A percentile compares a stretch with the other conserved stretches of the same genome.
These are phyloP conservation scores for Mesochorus sp. DNA, from an alignment of 2,888 invertebrate genomes.

Conservation along the genomic window DNA sequence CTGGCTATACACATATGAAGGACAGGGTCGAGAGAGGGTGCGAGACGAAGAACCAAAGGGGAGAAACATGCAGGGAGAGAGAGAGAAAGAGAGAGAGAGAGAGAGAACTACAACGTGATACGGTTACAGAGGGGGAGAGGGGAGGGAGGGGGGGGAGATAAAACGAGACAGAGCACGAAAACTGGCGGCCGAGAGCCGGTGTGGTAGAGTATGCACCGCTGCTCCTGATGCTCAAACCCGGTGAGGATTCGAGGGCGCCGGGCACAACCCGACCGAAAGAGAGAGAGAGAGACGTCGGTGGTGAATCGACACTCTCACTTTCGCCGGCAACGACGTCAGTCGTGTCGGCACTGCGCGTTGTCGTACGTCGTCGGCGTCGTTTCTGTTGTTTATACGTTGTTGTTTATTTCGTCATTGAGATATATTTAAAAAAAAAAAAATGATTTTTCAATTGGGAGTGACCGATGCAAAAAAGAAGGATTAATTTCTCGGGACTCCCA, in stretches of 20 bases:
- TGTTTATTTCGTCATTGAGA: background rate
- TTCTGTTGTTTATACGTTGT: background rate
- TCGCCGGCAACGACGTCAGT: conserved; percentile 79
- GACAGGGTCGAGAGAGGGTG: conserved; percentile 53
- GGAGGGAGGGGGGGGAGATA: background rate
- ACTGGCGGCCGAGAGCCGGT: conserved; percentile 29
- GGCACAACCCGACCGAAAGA: background rate
- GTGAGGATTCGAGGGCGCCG: conserved; percentile 18
- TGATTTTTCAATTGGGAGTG: too few species aligned
- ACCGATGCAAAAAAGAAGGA: too few species aligned
- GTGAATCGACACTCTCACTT: conserved; percentile 78
- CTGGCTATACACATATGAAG: conserved; percentile 10
- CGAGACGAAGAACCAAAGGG: conserved; percentile 33
- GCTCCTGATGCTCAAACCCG: conserved; percentile 62
- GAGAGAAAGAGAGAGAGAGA: conserved; percentile 17
- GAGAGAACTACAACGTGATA: conserved; percentile 22
- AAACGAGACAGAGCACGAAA: conserved; percentile 1
- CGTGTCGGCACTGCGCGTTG: conserved; percentile 71
- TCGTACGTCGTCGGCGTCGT: conserved; percentile 45
- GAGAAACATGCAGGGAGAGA: conserved; percentile 26
- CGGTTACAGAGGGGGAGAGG: background rate
- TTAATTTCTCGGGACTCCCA: too few species aligned
- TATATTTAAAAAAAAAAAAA: background rate
- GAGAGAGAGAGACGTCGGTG: conserved; percentile 58
- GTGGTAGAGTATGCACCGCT: conserved; percentile 72